These are phyloP conservation scores for Hemicordylus capensis DNA, from an alignment of 2,113 vertebrate genomes.

Conservation along the genomic window DNA sequence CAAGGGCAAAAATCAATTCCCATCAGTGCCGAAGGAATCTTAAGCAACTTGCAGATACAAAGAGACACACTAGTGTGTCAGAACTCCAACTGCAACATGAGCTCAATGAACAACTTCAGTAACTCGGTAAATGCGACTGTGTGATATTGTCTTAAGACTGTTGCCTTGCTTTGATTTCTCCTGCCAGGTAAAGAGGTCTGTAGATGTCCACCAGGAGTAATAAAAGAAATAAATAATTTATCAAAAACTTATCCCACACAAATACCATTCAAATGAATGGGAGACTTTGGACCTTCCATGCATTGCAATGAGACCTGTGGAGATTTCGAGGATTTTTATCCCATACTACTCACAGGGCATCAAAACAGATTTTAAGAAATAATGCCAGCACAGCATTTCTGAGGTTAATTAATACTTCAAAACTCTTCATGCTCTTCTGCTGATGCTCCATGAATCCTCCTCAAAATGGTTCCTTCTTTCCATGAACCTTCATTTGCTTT, in stretches of 20 bases:
- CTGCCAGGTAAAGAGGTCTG: accelerated
- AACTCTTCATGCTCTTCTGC: background rate
- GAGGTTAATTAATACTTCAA: background rate
- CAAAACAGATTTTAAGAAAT: background rate
- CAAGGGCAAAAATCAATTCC: conserved; percentile 72
- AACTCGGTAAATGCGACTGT: background rate
- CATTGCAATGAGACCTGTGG: background rate
- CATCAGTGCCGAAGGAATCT: conserved; percentile 61
- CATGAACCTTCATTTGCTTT: background rate
- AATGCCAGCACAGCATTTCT: background rate
- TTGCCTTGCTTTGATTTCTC: background rate
- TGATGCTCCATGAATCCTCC: background rate
- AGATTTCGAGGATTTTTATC: background rate
- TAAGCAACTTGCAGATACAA: conserved; percentile 52
- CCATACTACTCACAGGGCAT: background rate
- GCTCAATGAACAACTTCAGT: conserved; percentile 36
- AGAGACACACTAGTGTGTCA: conserved; percentile 38
- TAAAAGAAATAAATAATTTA: too few species aligned
- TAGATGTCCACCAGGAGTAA: background rate
- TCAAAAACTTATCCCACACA: too few species aligned
- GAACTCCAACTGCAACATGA: conserved; percentile 27
- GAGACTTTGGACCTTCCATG: too few species aligned
- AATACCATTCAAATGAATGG: background rate
- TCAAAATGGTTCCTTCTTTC: background rate
- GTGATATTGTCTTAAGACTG: background rate